Conservation (phyloP, 1,140 invertebrate genomes). For the Archegozetes longisetosus region DNA sequence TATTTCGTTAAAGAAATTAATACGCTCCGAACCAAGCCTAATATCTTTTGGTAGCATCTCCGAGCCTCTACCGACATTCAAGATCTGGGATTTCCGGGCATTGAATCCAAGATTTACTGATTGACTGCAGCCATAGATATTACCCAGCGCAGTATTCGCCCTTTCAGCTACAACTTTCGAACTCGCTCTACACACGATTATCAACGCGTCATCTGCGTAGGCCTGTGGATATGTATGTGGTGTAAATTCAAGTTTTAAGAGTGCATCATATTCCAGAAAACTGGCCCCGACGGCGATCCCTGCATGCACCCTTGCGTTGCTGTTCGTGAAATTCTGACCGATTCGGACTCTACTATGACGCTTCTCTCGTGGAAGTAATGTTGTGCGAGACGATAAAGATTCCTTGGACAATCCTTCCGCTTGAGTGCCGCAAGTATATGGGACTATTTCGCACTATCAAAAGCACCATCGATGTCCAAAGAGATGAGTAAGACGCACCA, state of each 20-base stretch:
- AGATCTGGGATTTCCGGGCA: neutral
- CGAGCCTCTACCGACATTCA: neutral
- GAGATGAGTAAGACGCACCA: neutral
- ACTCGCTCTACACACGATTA: neutral
- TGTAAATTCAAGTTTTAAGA: neutral
- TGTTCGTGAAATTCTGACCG: too few species aligned
- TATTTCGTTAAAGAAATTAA: too few species aligned
- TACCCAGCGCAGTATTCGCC: neutral
- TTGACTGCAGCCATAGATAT: neutral
- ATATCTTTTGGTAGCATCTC: too few species aligned
- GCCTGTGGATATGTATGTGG: neutral
- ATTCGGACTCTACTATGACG: neutral
- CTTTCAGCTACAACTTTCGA: neutral
- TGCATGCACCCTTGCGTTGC: neutral
- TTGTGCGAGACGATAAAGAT: neutral
- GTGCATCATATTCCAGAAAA: slow-evolving; percentile 8
- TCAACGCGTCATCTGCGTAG: neutral
- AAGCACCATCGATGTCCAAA: neutral
- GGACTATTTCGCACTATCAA: neutral
- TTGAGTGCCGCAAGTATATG: neutral
- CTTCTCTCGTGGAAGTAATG: neutral
- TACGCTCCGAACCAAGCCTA: too few species aligned
- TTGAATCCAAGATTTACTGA: neutral
- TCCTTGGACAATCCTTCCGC: neutral
- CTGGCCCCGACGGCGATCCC: neutral